A percentile compares a stretch with the other conserved stretches of the same genome.
Evolutionary conservation across 2,113 vertebrate species (phyloP).

Genomic region (Mystacornis crossleyi): DNA sequence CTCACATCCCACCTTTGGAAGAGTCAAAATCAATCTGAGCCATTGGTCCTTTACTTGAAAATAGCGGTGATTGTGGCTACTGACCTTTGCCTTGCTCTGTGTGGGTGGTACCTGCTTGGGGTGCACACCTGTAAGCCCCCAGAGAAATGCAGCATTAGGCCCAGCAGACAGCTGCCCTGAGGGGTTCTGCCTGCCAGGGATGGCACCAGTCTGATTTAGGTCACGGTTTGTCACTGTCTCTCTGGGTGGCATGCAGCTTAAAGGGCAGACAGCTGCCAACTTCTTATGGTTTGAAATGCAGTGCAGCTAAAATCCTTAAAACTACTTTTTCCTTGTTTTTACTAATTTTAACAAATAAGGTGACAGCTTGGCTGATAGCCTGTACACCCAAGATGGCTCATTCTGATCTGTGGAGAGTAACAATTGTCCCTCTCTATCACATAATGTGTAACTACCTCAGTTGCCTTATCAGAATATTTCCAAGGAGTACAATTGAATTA

Average conservation of each 20-base stretch:
- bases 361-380: background rate
- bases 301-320: background rate
- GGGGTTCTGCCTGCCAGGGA: background rate
- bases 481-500: background rate
- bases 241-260: background rate
- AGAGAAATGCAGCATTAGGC: background rate
- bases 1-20: background rate
- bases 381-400: background rate
- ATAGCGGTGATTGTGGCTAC: background rate
- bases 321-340: background rate
- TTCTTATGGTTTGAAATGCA: background rate
- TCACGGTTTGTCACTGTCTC: background rate
- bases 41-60: background rate
- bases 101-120: background rate
- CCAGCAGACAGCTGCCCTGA: background rate
- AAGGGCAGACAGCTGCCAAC: background rate
- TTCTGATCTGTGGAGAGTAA: accelerated
- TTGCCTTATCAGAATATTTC: background rate
- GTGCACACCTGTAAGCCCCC: too few relatives aligned
- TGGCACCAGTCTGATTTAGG: background rate
- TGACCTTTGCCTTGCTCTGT: background rate
- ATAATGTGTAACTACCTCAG: background rate
- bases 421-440: background rate
- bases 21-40: background rate
- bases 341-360: background rate